These are phyloP conservation scores for Apis laboriosa DNA, from an alignment of 1,140 invertebrate species.

Conservation along the genomic window DNA sequence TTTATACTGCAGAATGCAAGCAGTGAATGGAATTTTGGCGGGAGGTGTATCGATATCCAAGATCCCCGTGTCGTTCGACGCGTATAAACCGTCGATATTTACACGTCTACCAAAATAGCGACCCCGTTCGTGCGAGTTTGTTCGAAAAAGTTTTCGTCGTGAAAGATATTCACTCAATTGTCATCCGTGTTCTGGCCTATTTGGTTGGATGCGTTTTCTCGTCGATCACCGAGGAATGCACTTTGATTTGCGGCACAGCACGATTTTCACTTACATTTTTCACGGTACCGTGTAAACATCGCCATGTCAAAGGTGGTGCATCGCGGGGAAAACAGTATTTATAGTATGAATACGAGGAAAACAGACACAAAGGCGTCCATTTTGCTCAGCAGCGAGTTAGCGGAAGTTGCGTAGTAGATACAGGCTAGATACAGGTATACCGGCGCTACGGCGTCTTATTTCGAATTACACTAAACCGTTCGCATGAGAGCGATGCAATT, in stretches of 20 bases:
- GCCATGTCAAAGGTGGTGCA: constrained; percentile 67
- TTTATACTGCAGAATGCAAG: constrained; percentile 67
- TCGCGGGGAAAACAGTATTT: constrained; percentile 74
- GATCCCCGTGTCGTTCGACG: constrained; percentile 15
- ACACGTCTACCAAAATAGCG: constrained; percentile 15
- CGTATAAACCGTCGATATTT: constrained; percentile 5
- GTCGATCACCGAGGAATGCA: constrained; percentile 49
- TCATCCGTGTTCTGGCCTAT: constrained; percentile 79
- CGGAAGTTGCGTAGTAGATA: constrained; percentile 79
- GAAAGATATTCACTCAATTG: constrained; percentile 74
- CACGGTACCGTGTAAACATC: constrained; percentile 68
- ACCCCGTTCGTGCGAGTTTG: constrained; percentile 15
- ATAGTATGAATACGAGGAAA: constrained; percentile 78
- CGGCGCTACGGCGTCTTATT: constrained; percentile 60
- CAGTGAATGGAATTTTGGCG: constrained; percentile 65
- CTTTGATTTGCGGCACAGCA: constrained; percentile 45
- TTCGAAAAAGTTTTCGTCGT: constrained; percentile 50
- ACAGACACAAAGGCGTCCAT: constrained; percentile 82
- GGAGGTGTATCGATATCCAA: constrained; percentile 53
- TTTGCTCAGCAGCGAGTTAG: constrained; percentile 78
- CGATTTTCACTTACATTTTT: constrained; percentile 63
- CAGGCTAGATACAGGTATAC: constrained; percentile 70
- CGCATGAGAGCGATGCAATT: constrained; percentile 29
- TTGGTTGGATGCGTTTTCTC: constrained; percentile 73
- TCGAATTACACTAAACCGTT: constrained; percentile 44